Base-by-base conservation (phyloP, 1,140 invertebrate species). In the Meloidogyne floridensis region DNA sequence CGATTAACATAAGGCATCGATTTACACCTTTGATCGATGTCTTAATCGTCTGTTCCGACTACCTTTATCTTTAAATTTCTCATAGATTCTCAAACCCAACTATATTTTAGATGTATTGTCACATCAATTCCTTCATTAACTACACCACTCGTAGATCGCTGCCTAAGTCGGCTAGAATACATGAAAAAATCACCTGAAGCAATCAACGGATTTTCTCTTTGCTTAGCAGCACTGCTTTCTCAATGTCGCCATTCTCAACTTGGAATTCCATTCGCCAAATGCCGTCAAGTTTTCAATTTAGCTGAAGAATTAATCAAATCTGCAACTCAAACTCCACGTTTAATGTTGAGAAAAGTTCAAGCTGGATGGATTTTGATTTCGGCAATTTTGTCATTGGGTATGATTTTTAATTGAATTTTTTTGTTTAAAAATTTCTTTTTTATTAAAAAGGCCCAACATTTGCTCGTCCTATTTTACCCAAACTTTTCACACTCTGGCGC, bases 341-440 rank as follows among this genome's bases (percentile, higher is more conserved):
- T 99, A 78, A 97, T 96, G 11, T 92, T 97, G 72, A 95, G 96
- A 89, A 93, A 96, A 90, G 98, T 96, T 59, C 95, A 97, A 90
- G 95, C 96, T 80, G 97, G 96, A 15, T 99, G 98, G 98, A 92
- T 98, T 20, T 91, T 99, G 20, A 95, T 99, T 87, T 96, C 96
- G 69, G 94, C 97, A 79, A 94, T 99, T 42, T 97, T 98, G 94
- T 97, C 96, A 15, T 90, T 99, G 84, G 96, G 95, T 94, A 91
- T 53, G 53, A 59, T n/a, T 65, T 72, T 13, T 18, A 47, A 54
- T 15, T 54, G 2, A 51, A 11, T 80, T 51, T 11, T 42, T 15
- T 15, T 15, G 11, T 18, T 11, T 72, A 47, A 79, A 53, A 47
- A n/a, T 11, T 8, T 42, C 0, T 81, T 86, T 87, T 69, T 81